These are phyloP conservation scores for Linepithema humile DNA, from an alignment of 1,140 invertebrate species.

Conservation along the genomic window DNA sequence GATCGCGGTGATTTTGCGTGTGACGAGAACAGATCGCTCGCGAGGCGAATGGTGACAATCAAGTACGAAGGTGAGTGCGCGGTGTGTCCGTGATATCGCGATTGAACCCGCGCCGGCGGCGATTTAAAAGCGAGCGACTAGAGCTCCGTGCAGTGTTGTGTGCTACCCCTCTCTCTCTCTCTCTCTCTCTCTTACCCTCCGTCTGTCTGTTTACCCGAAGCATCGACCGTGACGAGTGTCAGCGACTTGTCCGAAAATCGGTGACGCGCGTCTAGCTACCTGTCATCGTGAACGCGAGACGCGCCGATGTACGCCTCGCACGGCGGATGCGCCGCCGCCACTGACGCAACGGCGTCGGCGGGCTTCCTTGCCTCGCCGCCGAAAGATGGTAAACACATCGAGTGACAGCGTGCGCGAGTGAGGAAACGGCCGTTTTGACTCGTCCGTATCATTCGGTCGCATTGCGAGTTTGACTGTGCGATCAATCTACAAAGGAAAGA, in stretches of 20 bases:
- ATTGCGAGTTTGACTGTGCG: not conserved
- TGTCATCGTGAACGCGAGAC: not conserved
- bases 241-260: slow-evolving; percentile 6
- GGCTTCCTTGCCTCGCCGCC: not conserved
- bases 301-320: slow-evolving; percentile 5
- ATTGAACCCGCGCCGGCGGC: not conserved
- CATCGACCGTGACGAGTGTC: slow-evolving; percentile 27
- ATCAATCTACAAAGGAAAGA: not conserved
- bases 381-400: slow-evolving; percentile 69
- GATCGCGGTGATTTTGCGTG: not conserved
- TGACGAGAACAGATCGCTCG: not conserved
- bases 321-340: slow-evolving; percentile 5
- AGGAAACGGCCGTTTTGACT: slow-evolving; percentile 44
- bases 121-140: slow-evolving; percentile 54
- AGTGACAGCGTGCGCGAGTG: slow-evolving; percentile 70
- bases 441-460: not conserved
- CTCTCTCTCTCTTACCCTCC: not conserved
- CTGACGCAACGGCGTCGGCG: slow-evolving; percentile 14
- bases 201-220: slow-evolving; percentile 52
- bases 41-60: not conserved
- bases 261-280: not conserved
- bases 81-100: not conserved
- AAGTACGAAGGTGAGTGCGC: not conserved
- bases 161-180: not conserved
- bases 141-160: not conserved